Percentiles rank a stretch among this genome's conserved stretches.
Conservation (phyloP, 2,113 vertebrate genomes). For the Suncus etruscus region DNA sequence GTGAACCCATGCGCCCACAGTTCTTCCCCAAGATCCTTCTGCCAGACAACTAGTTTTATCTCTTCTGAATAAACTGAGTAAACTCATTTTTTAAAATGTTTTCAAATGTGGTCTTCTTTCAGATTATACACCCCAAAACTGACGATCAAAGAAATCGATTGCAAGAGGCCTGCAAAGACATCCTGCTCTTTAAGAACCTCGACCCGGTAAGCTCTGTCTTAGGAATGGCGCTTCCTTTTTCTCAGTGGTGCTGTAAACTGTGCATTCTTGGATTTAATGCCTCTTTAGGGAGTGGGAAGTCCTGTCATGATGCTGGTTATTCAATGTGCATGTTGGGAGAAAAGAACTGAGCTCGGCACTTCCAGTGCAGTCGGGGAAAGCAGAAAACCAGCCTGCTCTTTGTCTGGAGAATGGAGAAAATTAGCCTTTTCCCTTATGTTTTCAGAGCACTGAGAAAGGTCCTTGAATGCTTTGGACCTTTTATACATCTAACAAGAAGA, state of each 20-base stretch:
- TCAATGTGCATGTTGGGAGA: background rate
- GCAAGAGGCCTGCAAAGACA: conserved; percentile 98
- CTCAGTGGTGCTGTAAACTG: background rate
- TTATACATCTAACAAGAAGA: background rate
- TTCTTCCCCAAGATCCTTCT: background rate
- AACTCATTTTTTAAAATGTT: conserved; percentile 39
- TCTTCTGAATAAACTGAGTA: background rate
- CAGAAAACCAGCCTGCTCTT: background rate
- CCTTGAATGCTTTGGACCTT: background rate
- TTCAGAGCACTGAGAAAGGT: background rate
- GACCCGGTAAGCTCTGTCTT: conserved; percentile 92
- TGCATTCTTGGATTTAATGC: background rate
- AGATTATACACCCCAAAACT: conserved; percentile 98
- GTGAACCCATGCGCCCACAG: background rate
- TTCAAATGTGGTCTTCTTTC: conserved; percentile 70
- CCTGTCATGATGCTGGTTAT: rapidly evolving
- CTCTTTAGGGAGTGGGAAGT: background rate
- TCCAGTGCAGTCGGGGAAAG: background rate
- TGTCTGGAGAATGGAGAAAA: background rate
- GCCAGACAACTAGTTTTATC: background rate
- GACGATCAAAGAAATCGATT: conserved; percentile 98
- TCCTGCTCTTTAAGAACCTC: conserved; percentile 98
- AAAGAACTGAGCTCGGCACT: background rate
- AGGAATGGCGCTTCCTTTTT: conserved; percentile 46
- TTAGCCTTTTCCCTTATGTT: background rate